Conservation (phyloP, 2,888 invertebrate species). For the Drosophila imparisetae region DNA sequence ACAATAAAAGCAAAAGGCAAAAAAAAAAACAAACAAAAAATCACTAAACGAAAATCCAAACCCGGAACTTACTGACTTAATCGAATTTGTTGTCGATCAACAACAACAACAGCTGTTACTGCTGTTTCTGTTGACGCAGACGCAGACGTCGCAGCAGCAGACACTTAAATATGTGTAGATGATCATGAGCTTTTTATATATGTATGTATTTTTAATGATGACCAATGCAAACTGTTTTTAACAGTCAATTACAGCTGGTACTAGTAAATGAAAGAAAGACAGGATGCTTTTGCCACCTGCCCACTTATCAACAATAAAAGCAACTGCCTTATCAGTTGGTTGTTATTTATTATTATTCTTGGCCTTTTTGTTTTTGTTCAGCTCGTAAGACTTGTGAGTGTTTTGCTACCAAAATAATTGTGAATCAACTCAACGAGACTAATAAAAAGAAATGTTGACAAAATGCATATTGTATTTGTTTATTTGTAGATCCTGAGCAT, state of each 20-base stretch:
- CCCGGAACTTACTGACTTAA: conserved; percentile 76
- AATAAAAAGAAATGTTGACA: conserved; percentile 47
- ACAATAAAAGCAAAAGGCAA: conserved; percentile 46
- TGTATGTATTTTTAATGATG: conserved; percentile 37
- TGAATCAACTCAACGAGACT: conserved; percentile 58
- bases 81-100: conserved; percentile 79
- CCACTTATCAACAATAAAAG: conserved; percentile 15
- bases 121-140: conserved; percentile 30
- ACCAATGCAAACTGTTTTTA: conserved; percentile 39
- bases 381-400: conserved; percentile 38
- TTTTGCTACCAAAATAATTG: conserved; percentile 69
- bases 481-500: conserved; percentile 2
- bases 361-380: conserved; percentile 5
- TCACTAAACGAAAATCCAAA: conserved; percentile 73
- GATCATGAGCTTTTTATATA: conserved; percentile 32
- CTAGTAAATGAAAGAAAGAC: background rate
- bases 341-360: conserved; percentile 12
- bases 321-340: conserved; percentile 53
- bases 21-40: conserved; percentile 33
- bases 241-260: conserved; percentile 27
- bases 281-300: conserved; percentile 28
- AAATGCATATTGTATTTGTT: conserved; percentile 8
- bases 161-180: conserved; percentile 40
- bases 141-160: conserved; percentile 47
- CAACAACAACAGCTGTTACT: conserved; percentile 37